These are phyloP conservation scores for Papilio machaon DNA, from an alignment of 1,140 invertebrate species.

Conservation along the genomic window DNA sequence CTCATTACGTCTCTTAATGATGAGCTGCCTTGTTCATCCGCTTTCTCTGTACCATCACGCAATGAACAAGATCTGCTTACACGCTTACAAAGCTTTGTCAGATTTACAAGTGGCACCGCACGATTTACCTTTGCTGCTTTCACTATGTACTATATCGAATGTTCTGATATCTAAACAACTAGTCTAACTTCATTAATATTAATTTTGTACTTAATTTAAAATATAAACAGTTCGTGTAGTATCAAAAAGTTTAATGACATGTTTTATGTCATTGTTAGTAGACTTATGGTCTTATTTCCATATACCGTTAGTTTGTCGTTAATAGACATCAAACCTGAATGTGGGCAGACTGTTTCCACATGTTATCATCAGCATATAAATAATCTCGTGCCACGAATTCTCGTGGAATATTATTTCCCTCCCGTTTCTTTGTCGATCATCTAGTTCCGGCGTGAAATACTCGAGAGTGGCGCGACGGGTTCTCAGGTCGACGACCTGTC, in stretches of 20 bases:
- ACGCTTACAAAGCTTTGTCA: slow-evolving; percentile 54
- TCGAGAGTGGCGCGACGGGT: slow-evolving; percentile 27
- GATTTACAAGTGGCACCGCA: slow-evolving; percentile 47
- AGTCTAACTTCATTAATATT: not conserved
- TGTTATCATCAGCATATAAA: slow-evolving; percentile 24
- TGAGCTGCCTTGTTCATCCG: slow-evolving; percentile 52
- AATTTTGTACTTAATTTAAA: not conserved
- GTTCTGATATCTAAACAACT: not conserved
- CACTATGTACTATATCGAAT: slow-evolving; percentile 23
- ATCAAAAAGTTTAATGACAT: slow-evolving; percentile 27
- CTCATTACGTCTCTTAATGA: slow-evolving; percentile 50
- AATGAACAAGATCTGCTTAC: slow-evolving; percentile 48
- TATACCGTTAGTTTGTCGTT: slow-evolving; percentile 28
- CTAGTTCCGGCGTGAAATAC: slow-evolving; percentile 40
- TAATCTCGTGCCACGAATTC: slow-evolving; percentile 27
- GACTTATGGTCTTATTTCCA: slow-evolving; percentile 20
- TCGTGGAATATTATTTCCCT: slow-evolving; percentile 3
- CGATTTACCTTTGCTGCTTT: slow-evolving; percentile 46
- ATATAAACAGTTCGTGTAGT: not conserved
- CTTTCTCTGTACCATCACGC: slow-evolving; percentile 60
- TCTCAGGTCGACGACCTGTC: slow-evolving; percentile 44
- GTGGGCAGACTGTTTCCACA: slow-evolving; percentile 10
- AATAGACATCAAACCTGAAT: slow-evolving; percentile 23
- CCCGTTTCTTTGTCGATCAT: slow-evolving; percentile 33
- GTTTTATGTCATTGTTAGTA: slow-evolving; percentile 23